These are phyloP conservation scores for Papilio polyxenes DNA, from an alignment of 1,140 invertebrate species.

Conservation along the genomic window DNA sequence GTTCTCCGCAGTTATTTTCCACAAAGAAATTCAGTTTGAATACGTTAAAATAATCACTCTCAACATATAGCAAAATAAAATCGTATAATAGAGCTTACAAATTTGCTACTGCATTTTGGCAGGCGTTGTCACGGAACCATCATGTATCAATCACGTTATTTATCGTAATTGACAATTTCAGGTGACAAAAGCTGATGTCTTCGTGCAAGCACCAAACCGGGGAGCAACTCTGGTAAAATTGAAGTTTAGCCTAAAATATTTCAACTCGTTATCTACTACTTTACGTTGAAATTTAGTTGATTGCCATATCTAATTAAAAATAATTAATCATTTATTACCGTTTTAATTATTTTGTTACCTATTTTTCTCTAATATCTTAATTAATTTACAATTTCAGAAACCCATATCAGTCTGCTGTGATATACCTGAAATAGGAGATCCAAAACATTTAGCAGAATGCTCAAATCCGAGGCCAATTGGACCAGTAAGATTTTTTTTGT, in stretches of 20 bases:
- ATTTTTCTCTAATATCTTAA: background rate
- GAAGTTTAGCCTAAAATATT: background rate
- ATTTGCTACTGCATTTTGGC: background rate
- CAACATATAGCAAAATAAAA: background rate
- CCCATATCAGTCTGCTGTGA: constrained; percentile 74
- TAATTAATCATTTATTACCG: background rate
- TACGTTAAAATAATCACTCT: background rate
- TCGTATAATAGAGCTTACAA: background rate
- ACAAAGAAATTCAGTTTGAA: background rate
- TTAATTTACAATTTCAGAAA: constrained; percentile 59
- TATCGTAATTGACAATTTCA: constrained; percentile 38
- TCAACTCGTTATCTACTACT: background rate
- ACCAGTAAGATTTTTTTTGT: constrained; percentile 58
- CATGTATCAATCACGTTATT: background rate
- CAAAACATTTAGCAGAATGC: constrained; percentile 62
- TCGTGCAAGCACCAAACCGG: constrained; percentile 46
- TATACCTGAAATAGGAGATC: constrained; percentile 71
- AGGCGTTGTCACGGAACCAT: background rate
- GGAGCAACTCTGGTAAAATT: constrained; percentile 58
- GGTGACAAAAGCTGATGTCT: constrained; percentile 50
- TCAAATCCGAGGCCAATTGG: constrained; percentile 64
- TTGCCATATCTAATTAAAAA: too few species aligned
- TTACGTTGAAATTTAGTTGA: background rate
- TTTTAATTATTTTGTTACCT: too few species aligned
- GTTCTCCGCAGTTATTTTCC: background rate